Percentiles rank a stretch among this genome's conserved stretches.
Conservation (phyloP, 2,797 vertebrate species). For the Staurois parvus region DNA sequence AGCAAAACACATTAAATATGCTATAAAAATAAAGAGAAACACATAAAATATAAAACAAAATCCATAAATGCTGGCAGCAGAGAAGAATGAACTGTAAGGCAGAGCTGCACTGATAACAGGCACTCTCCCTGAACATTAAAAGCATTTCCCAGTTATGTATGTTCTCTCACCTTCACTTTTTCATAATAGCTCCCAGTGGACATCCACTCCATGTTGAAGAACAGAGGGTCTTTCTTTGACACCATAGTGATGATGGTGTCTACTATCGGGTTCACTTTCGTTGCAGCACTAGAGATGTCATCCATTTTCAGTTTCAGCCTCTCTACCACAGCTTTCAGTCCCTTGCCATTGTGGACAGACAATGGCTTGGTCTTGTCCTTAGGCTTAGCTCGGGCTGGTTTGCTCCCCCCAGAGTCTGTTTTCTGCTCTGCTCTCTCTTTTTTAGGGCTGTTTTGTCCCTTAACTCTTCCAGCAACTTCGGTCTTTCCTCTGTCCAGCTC, state of each 20-base stretch:
- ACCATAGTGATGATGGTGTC: conserved; percentile 35
- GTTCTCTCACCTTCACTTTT: conserved; percentile 74
- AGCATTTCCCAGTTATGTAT: too few relatives aligned
- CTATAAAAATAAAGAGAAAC: too few relatives aligned
- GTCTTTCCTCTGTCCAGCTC: neutral
- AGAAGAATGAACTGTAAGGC: too few relatives aligned
- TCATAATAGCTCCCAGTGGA: conserved; percentile 78
- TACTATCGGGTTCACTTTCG: conserved; percentile 17
- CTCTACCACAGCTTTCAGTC: neutral
- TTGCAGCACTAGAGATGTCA: conserved; percentile 13
- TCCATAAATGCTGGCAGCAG: too few relatives aligned
- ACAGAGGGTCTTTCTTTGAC: conserved; percentile 28
- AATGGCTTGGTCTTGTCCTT: too few relatives aligned
- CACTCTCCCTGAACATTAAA: too few relatives aligned
- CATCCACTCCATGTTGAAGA: conserved; percentile 30
- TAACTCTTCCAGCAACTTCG: neutral
- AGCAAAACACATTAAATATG: too few relatives aligned
- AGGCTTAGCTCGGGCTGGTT: neutral
- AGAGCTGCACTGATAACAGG: too few relatives aligned
- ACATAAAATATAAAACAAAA: too few relatives aligned
- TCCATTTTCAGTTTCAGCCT: conserved; percentile 14
- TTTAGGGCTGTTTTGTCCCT: neutral
- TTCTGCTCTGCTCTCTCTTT: neutral
- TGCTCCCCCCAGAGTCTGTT: neutral
- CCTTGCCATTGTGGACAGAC: too few relatives aligned